These are phyloP conservation scores for Eubasilissa regina DNA, from an alignment of 1,140 invertebrate genomes.

Conservation along the genomic window DNA sequence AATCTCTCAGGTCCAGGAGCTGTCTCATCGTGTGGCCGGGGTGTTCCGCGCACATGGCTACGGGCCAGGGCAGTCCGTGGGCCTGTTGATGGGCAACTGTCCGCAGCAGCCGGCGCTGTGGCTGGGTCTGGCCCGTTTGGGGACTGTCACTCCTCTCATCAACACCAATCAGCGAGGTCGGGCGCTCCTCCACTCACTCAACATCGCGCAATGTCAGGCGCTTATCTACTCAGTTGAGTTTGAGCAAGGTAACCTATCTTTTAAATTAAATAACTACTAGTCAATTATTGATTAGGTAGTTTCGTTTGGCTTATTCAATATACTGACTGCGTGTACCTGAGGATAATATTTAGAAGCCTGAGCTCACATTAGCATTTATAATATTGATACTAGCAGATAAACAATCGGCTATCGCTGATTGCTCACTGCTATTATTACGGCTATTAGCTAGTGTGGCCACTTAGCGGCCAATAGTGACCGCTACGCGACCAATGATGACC, in stretches of 20 bases:
- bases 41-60: constrained; percentile 85
- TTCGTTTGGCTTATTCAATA: too few relatives aligned
- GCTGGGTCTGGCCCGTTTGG: constrained; percentile 91
- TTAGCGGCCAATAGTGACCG: too few relatives aligned
- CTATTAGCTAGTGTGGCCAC: too few relatives aligned
- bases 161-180: constrained; percentile 91
- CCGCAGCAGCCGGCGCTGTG: constrained; percentile 91
- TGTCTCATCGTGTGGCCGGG: constrained; percentile 88
- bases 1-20: constrained; percentile 83
- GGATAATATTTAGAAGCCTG: too few relatives aligned
- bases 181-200: constrained; percentile 91
- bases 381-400: too few relatives aligned
- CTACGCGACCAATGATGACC: too few relatives aligned
- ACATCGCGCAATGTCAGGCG: constrained; percentile 84
- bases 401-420: too few relatives aligned
- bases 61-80: constrained; percentile 88
- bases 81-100: constrained; percentile 90
- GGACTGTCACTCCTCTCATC: constrained; percentile 90
- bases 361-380: too few relatives aligned
- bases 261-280: too few relatives aligned
- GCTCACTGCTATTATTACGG: too few relatives aligned
- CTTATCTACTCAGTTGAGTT: constrained; percentile 87
- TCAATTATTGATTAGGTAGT: neutral
- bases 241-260: constrained; percentile 72
- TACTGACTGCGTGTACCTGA: too few relatives aligned